Evolutionary conservation across 2,113 vertebrate genomes (phyloP).

Genomic region (Nothobranchius furzeri): DNA sequence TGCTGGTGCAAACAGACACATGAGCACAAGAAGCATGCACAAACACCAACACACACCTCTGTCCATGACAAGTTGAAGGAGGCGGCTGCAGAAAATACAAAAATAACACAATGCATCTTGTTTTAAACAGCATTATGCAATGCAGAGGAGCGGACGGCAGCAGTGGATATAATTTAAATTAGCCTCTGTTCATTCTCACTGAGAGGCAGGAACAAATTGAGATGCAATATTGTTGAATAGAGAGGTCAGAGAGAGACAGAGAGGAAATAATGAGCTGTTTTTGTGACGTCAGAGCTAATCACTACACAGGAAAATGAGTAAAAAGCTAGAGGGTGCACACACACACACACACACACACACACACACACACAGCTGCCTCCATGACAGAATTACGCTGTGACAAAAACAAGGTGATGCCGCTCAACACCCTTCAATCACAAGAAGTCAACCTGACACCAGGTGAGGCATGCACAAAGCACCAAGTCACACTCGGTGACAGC

Average conservation of each 20-base stretch:
- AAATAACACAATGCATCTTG: constrained; percentile 3
- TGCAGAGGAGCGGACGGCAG: constrained; percentile 15
- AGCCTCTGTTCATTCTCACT: background rate
- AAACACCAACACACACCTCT: constrained; percentile 49
- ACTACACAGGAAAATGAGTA: constrained; percentile 5
- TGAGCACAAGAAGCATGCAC: constrained; percentile 19
- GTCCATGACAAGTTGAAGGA: constrained; percentile 42
- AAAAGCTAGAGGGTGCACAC: background rate
- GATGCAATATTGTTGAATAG: constrained; percentile 20
- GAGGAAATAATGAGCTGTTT: constrained; percentile 8
- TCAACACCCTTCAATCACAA: constrained; percentile 39
- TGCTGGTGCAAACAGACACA: constrained; percentile 42
- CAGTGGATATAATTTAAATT: constrained; percentile 22
- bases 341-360: constrained; percentile 1
- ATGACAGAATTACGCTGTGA: background rate
- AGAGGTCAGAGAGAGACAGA: constrained; percentile 8
- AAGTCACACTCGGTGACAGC: constrained; percentile 8
- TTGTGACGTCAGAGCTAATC: constrained; percentile 18
- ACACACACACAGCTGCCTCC: constrained; percentile 4
- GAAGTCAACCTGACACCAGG: constrained; percentile 31
- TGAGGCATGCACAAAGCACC: constrained; percentile 20
- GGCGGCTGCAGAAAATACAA: constrained; percentile 27
- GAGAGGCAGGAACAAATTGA: constrained; percentile 10
- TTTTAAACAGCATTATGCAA: background rate
- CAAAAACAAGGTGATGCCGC: constrained; percentile 15